Evolutionary conservation across 2,113 vertebrate species (phyloP), one percentile per base, ranked within the genome.

Genomic region (Otolemur garnettii): DNA sequence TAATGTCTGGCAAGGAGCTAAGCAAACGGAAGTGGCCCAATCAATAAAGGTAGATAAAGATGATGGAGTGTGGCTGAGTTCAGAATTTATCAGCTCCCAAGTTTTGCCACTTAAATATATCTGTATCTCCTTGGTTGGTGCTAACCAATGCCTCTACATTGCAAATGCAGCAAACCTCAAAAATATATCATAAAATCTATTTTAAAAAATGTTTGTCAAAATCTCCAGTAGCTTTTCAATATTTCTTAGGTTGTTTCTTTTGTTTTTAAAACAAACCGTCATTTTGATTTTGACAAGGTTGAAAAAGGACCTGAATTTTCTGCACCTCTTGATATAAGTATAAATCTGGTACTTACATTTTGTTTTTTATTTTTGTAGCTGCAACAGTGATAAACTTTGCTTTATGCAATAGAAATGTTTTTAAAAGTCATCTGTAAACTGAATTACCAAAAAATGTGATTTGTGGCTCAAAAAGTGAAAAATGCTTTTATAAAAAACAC

Each of bases 271-370:
- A n/a, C n/a, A n/a, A 92, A 92, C 24, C 85, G 64, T 86, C 59
- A 87, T 93, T 97, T 91, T 83, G 10, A 85, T 94, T 94, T 35
- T 93, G 71, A 84, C 7, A 19, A 84, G 24, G 24, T 90, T 97
- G 71, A 84, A 60, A 97, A 92, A 68, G 7, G 38, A 85, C 26
- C 89, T 87, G n/a, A 86, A 80, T 97, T 96, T 86, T 94, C 45
- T 83, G 60, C 19, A 19, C 26, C 33, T 87, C 38, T 82, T 86
- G 89, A 64, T 82, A 35, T 74, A 35, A 87, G 12, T 83, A 21
- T 57, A 60, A 90, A 7, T 79, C 24, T 94, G 26, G 13, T 82
- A 10, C 19, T 55, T 28, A 64, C 28, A 24, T 64, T 28, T 64
- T 64, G 62, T 12, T 64, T 28, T 9, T 30, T 57, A 4, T 64